Evolutionary conservation across 2,888 invertebrate species (phyloP), one percentile per base, ranked within the genome.

Genomic region (Caenorhabditis sp.): DNA sequence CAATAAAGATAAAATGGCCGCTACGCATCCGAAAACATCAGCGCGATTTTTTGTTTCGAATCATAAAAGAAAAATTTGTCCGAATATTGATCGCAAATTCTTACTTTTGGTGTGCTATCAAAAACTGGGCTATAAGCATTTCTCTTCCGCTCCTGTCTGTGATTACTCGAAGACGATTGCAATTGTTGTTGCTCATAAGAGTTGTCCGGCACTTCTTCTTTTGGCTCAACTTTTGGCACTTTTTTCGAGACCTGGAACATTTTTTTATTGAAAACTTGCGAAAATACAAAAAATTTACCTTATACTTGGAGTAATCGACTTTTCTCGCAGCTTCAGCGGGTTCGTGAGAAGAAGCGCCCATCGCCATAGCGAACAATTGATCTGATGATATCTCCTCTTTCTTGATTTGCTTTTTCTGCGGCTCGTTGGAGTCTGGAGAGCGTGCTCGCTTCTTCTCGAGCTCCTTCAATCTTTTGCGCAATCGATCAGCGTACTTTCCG

Each of bases 281-380:
- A 31, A 7, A 38, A 38, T 38, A 7, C 14, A 38, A 38, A 49
- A 49, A n/a, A 49, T 14, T 17, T 49, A n/a, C 49, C 20, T n/a
- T 49, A 20, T n/a, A 49, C 17, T 49, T 49, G 4, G 57, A 58
- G 20, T 58, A 58, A 58, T 58, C 57, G 20, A 27, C n/a, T 36
- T 58, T 52, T 52, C 21, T 20, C 5, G 8, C 56, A 3, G 10
- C 36, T 20, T 36, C 31, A 7, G 23, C 21, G 20, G 5, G 31
- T 0, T 49, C 23, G 1, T 58, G 43, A 8, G 70, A 57, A 5
- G 8, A 52, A 31, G 53, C 63, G 7, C 66, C 62, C 66, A 71
- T 66, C 17, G 70, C 70, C 60, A 50, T 52, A 25, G 70, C 54
- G 26, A 71, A 71, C 59, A 67, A 50, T 20, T 59, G 59, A 59